Evolutionary conservation across 2,888 invertebrate species (phyloP).

Genomic region (Protodeltote pygarga): DNA sequence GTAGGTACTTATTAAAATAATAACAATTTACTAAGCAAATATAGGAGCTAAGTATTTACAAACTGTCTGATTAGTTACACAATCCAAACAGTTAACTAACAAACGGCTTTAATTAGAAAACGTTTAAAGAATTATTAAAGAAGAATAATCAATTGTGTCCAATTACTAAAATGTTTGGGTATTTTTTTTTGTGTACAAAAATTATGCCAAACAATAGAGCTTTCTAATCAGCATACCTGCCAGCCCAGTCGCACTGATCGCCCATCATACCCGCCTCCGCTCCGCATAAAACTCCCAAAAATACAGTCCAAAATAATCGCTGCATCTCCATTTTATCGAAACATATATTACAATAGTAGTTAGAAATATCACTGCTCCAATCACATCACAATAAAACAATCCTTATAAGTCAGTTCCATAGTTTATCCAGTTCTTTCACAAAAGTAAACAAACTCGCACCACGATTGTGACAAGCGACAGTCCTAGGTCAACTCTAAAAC

Average conservation of each 20-base stretch:
- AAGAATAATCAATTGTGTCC: slow-evolving; percentile 15
- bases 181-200: slow-evolving; percentile 38
- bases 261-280: slow-evolving; percentile 87
- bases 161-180: slow-evolving; percentile 26
- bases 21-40: no score
- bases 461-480: slow-evolving; percentile 46
- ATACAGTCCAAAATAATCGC: slow-evolving; percentile 75
- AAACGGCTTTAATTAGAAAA: neutral
- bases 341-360: slow-evolving; percentile 44
- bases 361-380: slow-evolving; percentile 38
- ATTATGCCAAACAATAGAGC: slow-evolving; percentile 55
- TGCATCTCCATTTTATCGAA: slow-evolving; percentile 65
- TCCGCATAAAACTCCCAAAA: slow-evolving; percentile 73
- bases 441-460: slow-evolving; percentile 63
- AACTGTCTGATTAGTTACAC: neutral
- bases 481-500: slow-evolving; percentile 51
- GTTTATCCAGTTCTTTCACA: slow-evolving; percentile 33
- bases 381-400: slow-evolving; percentile 63
- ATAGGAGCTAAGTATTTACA: no score
- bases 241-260: slow-evolving; percentile 90
- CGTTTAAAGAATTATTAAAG: no score
- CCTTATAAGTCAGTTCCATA: slow-evolving; percentile 44
- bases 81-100: slow-evolving; percentile 1
- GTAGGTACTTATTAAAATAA: no score
- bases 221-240: slow-evolving; percentile 85